Conservation (phyloP, 2,797 vertebrate genomes). For the Mormyrus proboscirostris region DNA sequence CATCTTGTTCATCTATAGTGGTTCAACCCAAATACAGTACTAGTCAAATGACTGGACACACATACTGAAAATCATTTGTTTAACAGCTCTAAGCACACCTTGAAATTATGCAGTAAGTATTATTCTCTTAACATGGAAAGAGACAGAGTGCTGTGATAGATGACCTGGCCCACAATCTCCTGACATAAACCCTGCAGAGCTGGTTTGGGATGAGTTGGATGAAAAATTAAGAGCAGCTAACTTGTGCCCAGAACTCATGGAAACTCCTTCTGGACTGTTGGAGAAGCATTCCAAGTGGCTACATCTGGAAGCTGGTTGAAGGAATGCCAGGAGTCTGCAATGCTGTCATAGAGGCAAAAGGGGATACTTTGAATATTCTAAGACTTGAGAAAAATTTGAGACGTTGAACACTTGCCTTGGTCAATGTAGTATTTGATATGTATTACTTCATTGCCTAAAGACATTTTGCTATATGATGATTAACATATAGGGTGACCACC, state of each 20-base stretch:
- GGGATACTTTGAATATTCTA: background rate
- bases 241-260: background rate
- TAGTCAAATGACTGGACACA: background rate
- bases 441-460: background rate
- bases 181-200: background rate
- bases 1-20: background rate
- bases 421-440: background rate
- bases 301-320: background rate
- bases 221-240: background rate
- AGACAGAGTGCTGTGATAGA: background rate
- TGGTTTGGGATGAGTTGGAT: background rate
- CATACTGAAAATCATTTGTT: background rate
- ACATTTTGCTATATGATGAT: background rate
- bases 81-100: background rate
- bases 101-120: background rate
- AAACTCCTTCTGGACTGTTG: background rate
- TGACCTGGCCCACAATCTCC: background rate
- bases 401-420: background rate
- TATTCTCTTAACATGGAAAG: background rate
- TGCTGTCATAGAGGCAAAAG: background rate
- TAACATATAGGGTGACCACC: background rate
- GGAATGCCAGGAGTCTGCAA: background rate
- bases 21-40: background rate
- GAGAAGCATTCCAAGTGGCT: background rate
- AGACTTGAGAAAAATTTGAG: background rate